Evolutionary conservation across 2,113 vertebrate genomes (phyloP).

Genomic region (Elachura formosa): DNA sequence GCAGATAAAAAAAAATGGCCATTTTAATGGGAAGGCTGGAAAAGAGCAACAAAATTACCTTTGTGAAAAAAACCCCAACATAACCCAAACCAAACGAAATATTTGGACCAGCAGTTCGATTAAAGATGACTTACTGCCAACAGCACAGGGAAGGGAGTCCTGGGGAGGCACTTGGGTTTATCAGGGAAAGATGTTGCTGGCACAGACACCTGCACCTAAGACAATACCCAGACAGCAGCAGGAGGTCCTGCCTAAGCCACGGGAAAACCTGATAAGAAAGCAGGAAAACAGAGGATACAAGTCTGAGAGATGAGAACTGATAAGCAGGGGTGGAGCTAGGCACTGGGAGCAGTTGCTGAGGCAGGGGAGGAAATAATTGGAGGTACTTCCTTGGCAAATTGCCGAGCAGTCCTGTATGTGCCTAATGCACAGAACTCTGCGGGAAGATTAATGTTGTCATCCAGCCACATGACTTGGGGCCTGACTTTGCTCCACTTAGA

Average conservation of each 20-base stretch:
- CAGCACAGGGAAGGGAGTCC: background rate
- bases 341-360: background rate
- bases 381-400: fast-evolving
- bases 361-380: background rate
- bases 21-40: background rate
- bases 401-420: background rate
- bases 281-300: background rate
- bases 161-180: background rate
- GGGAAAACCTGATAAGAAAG: background rate
- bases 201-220: background rate
- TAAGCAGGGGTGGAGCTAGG: background rate
- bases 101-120: background rate
- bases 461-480: background rate
- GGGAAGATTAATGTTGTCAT: background rate
- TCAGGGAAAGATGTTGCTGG: background rate
- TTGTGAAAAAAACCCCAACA: background rate
- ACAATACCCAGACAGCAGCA: background rate
- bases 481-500: background rate
- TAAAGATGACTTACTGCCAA: background rate
- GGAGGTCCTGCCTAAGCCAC: background rate
- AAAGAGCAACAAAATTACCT: slow-evolving; percentile 14
- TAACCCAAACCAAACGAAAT: background rate
- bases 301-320: background rate
- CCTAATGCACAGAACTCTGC: background rate
- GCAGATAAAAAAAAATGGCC: slow-evolving; percentile 20